Percentiles rank a stretch among this genome's conserved stretches.
Evolutionary conservation across 2,797 vertebrate species (phyloP).

Genomic region (Gymnodraco acuticeps): DNA sequence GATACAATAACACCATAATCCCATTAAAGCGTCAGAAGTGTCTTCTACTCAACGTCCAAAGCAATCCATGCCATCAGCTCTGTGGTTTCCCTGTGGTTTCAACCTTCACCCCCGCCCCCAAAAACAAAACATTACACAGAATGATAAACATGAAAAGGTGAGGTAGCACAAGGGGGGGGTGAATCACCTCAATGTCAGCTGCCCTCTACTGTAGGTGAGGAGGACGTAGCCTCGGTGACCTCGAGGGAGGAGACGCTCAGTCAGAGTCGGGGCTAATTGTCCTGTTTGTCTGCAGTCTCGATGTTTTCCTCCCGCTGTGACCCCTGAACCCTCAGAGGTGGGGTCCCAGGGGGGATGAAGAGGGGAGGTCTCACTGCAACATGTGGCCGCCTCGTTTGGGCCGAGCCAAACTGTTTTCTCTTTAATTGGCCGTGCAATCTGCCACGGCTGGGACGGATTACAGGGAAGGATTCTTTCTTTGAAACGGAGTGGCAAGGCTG

Average conservation of each 20-base stretch:
- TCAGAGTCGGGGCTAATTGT: constrained; percentile 69
- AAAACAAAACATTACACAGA: constrained; percentile 32
- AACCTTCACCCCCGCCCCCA: constrained; percentile 15
- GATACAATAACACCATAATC: constrained; percentile 46
- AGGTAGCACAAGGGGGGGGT: constrained; percentile 8
- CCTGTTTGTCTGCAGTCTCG: constrained; percentile 69
- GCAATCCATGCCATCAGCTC: constrained; percentile 23
- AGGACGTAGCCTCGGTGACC: constrained; percentile 51
- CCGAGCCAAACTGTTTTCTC: constrained; percentile 85
- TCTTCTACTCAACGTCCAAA: constrained; percentile 28
- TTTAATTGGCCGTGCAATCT: constrained; percentile 89
- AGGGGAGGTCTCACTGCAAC: constrained; percentile 79
- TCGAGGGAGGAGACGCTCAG: constrained; percentile 34
- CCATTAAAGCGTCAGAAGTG: constrained; percentile 4
- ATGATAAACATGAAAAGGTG: constrained; percentile 28
- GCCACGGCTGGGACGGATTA: constrained; percentile 92
- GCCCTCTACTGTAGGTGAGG: constrained; percentile 58
- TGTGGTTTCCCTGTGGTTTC: constrained; percentile 53
- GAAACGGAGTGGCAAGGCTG: constrained; percentile 59
- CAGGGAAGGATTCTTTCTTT: constrained; percentile 83
- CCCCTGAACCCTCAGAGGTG: constrained; percentile 78
- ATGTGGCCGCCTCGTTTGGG: constrained; percentile 89
- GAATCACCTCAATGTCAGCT: constrained; percentile 57
- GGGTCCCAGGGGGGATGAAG: constrained; percentile 57
- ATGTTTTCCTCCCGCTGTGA: constrained; percentile 78